Base-by-base conservation (phyloP, 2,113 vertebrate species). In the Oceanodroma tethys region DNA sequence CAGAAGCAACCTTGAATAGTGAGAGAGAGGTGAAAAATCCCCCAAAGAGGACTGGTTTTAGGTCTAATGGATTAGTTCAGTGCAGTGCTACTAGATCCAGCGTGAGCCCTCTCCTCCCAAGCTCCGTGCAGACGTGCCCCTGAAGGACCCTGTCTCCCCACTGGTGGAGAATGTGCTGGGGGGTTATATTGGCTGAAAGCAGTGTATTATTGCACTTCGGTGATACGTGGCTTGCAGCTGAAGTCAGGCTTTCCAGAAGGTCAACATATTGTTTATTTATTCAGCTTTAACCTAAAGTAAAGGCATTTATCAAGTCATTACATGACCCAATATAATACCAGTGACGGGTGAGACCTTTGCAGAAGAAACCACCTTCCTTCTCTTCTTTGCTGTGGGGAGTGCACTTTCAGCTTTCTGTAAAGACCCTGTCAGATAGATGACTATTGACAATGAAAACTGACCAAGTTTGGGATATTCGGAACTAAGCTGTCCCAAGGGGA, bases 91-190 rank as follows among this genome's bases (percentile, higher is more conserved):
- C 43, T n/a, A 56, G 52, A 34, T 43, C 13, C 50, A 23, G 9
- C 2, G 3, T 34, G 34, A 88, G 16, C 17, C 29, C 43, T 67
- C 13, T 91, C 18, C 29, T 86, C 29, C 26, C 22, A 7, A 6
- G 20, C 26, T 84, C 76, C 2, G 0, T 15, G 68, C 47, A 74
- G 80, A 40, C 0, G 0, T 11, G 34, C 19, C 47, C 36, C 36
- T 40, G 36, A n/a, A 58, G 22, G 27, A 21, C 20, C 7, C 15
- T 1, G 1, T 19, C 25, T 62, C 23, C 67, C 34, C n/a, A 5
- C 14, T 34, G 40, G 5, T 59, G 63, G 20, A 40, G 19, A 32
- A 32, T 43, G 27, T 56, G 11, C 16, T 76, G 40, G 11, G 45
- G 29, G 18, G 4, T 45, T 66, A 7, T 36, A 5, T 3, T 43